Evolutionary conservation across 2,797 vertebrate genomes (phyloP).

Genomic region (Sebastolobus altivelis): DNA sequence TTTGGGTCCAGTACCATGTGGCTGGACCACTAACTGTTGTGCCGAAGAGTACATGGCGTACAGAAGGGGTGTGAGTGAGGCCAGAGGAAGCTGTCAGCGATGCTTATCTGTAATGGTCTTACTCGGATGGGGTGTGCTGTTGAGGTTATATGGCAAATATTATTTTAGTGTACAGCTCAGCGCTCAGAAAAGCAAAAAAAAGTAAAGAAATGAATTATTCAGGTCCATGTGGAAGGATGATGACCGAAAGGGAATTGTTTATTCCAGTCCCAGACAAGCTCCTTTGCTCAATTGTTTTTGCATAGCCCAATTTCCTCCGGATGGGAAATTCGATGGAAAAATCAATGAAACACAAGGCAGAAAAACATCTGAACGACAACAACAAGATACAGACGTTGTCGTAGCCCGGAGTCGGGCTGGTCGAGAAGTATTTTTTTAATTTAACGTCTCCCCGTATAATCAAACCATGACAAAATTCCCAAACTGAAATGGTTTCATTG

Average conservation of each 20-base stretch:
- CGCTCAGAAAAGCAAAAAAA: conserved; percentile 6
- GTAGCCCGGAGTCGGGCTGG: not conserved
- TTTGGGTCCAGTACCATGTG: conserved; percentile 73
- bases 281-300: conserved; percentile 53
- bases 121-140: conserved; percentile 54
- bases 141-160: conserved; percentile 69
- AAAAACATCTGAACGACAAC: conserved; percentile 51
- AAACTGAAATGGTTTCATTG: not conserved
- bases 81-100: conserved; percentile 68
- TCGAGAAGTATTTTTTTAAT: not conserved
- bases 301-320: conserved; percentile 57
- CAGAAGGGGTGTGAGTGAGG: conserved; percentile 48
- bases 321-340: conserved; percentile 69
- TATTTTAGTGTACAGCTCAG: conserved; percentile 52
- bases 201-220: conserved; percentile 44
- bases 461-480: not conserved
- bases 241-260: conserved; percentile 52
- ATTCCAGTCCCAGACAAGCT: conserved; percentile 44
- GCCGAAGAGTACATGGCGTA: conserved; percentile 61
- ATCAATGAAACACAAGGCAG: conserved; percentile 56
- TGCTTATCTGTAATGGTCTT: conserved; percentile 71
- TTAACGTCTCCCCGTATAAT: not conserved
- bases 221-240: conserved; percentile 21
- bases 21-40: conserved; percentile 64
- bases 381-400: conserved; percentile 25